Conservation (phyloP, 2,888 invertebrate species). For the Diaprepes abbreviatus region DNA sequence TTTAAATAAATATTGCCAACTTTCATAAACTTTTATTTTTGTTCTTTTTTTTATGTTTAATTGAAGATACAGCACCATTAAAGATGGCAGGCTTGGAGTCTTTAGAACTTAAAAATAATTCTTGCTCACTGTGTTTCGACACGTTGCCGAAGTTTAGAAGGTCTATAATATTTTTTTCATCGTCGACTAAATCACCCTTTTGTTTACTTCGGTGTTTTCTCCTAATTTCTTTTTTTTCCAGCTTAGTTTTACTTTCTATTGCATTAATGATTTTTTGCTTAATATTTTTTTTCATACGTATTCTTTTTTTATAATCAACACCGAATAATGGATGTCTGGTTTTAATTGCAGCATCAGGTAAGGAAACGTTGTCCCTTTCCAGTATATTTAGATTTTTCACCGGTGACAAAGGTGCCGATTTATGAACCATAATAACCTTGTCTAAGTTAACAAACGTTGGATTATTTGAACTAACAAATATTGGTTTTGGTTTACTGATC, state of each 20-base stretch:
- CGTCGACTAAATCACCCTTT: background rate
- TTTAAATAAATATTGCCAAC: background rate
- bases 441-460: constrained; percentile 51
- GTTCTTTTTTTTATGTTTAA: background rate
- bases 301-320: constrained; percentile 55
- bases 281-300: constrained; percentile 54
- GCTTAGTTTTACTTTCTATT: constrained; percentile 41
- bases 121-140: constrained; percentile 11
- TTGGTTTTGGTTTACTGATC: constrained; percentile 44
- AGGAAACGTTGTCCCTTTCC: constrained; percentile 47
- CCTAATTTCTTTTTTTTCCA: constrained; percentile 41
- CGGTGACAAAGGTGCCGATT: constrained; percentile 54
- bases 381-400: constrained; percentile 42
- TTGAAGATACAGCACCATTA: background rate
- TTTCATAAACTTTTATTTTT: background rate
- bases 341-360: constrained; percentile 58
- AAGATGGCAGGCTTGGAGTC: too few relatives aligned
- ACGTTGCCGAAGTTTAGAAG: constrained; percentile 18
- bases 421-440: constrained; percentile 52
- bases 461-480: constrained; percentile 42
- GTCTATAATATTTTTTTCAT: constrained; percentile 27
- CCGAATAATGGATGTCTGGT: constrained; percentile 61
- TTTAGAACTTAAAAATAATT: too few relatives aligned
- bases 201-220: constrained; percentile 44
- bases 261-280: constrained; percentile 53